Base-by-base conservation (phyloP, 2,888 invertebrate genomes). In the Mycalesis mineus region DNA sequence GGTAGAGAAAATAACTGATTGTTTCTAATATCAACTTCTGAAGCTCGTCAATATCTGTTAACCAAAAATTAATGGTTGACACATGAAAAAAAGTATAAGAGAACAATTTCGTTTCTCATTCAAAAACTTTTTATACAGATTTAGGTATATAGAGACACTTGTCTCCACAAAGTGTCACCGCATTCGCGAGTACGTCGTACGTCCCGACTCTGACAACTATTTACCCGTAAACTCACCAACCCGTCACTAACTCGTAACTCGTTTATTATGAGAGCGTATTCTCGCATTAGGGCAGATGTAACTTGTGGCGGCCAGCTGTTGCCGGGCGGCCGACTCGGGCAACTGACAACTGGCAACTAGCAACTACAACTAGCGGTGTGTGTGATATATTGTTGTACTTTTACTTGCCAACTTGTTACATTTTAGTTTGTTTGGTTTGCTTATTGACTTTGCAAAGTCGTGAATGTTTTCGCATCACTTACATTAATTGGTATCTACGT, bases 251-350 rank as follows among this genome's bases (percentile, higher is more conserved):
- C 22, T 42, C 13, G 37, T 22, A 22, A 39, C 51, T 51, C 40
- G 51, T 51, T 51, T 51, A 29, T 41, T 51, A 40, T 41, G 47
- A 33, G 47, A 15, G 9, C 33, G 33, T 14, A 44, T 40, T 14
- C 41, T 33, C 55, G 50, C 57, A 52, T 52, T 57, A 40, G 37
- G 51, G 45, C 31, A 28, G 51, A 0, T 40, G 51, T 51, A 28
- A 52, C 52, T 52, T 47, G 45, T 40, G 22, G 47, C 22, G 8
- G 36, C 52, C 57, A 40, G 57, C 57, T 57, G 57, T 57, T 57
- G 45, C 57, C 13, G 47, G 45, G 47, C 51, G 42, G 42, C 28
- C 54, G 54, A 45, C 36, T 54, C 39, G 28, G 15, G 45, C 39
- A 11, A 29, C 47, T 47, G 22, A 22, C 22, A 22, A 22, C 22